Base-by-base conservation (phyloP, 2,113 vertebrate species). In the Myotis brandtii region DNA sequence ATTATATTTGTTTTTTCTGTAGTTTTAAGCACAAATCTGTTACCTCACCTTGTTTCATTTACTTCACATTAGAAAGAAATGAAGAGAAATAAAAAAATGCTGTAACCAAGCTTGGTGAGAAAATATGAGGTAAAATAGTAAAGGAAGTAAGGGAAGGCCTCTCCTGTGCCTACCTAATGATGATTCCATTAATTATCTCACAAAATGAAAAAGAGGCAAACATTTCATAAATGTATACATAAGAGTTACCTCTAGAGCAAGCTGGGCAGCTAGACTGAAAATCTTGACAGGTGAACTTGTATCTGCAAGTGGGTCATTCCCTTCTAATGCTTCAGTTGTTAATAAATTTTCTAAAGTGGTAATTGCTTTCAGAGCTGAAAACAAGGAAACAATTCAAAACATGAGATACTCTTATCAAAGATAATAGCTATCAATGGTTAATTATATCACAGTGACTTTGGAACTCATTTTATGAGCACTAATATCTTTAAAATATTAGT, bases 181-280 rank as follows among this genome's bases (percentile, higher is more conserved):
- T 48, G 56, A 82, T 56, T 69, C 20, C 25, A 92, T 25, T 34
- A 59, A 77, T 12, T 84, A 14, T 90, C 34, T 80, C 94, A 94
- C 50, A 90, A 92, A 96, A 95, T 37, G 1, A 34, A 70, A 93
- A 91, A 83, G 30, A 86, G 30, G 23, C 43, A 88, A 80, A 93
- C 83, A 66, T 85, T 56, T 72, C 85, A 11, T 52, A 91, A 50
- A 80, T 59, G 3, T 25, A 72, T 88, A 87, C 4, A 66, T 37
- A 86, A 88, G 66, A 54, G 97, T 89, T 98, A 99, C 99, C 99
- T 99, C 99, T 94, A 99, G 97, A 97, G 99, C 99, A 95, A 99
- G 99, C 73, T 99, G 99, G 95, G 99, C 99, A 89, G 99, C 99
- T 97, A 99, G 98, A 97, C 96, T 98, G 85, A 99, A 97, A 80